These are phyloP conservation scores for Remorina albescens DNA, from an alignment of 2,797 vertebrate species.

Conservation along the genomic window DNA sequence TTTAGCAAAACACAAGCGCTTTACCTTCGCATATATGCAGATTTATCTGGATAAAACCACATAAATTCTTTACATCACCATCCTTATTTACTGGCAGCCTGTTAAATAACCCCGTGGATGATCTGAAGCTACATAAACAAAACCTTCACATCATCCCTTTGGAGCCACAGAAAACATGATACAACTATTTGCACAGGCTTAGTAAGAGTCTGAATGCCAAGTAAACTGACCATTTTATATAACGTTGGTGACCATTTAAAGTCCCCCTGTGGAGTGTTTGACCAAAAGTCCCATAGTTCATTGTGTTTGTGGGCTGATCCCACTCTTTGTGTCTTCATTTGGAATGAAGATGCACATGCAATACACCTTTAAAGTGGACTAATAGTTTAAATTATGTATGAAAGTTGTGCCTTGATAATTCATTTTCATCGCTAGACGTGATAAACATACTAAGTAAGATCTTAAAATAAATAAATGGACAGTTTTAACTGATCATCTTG, in stretches of 20 bases:
- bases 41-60: background rate
- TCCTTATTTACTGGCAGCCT: background rate
- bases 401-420: background rate
- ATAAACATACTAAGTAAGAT: too few relatives aligned
- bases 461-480: constrained; percentile 18
- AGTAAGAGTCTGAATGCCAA: background rate
- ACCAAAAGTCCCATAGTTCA: background rate
- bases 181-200: background rate
- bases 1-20: constrained; percentile 7
- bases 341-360: background rate
- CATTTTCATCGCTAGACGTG: too few relatives aligned
- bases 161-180: background rate
- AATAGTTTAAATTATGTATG: background rate
- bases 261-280: background rate
- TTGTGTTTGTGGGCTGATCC: background rate
- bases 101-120: background rate
- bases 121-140: background rate
- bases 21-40: background rate
- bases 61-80: background rate
- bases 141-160: background rate
- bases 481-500: constrained; percentile 15
- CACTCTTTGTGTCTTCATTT: background rate
- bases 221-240: background rate
- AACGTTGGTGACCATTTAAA: background rate
- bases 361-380: background rate